Evolutionary conservation across 2,113 vertebrate genomes (phyloP).

Genomic region (Caloenas nicobarica): DNA sequence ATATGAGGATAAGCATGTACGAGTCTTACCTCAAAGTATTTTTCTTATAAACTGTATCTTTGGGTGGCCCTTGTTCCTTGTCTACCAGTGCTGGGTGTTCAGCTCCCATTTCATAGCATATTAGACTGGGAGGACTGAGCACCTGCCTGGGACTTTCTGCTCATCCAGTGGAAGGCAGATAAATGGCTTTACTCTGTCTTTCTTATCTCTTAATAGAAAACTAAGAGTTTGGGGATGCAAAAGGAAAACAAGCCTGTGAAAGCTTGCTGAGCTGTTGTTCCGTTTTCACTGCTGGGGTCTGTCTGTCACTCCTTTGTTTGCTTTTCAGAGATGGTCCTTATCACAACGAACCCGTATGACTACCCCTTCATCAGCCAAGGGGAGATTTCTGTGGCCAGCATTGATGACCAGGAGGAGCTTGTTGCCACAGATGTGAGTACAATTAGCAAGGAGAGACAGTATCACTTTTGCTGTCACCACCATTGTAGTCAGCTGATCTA

Average conservation of each 20-base stretch:
- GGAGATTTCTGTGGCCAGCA: constrained; percentile 78
- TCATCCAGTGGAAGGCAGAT: neutral
- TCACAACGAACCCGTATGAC: constrained; percentile 74
- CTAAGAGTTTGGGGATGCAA: neutral
- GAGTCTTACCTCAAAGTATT: neutral
- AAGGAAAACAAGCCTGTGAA: neutral
- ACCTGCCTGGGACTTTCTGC: neutral
- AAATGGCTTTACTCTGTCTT: neutral
- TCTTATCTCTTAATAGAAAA: neutral
- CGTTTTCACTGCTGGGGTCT: neutral
- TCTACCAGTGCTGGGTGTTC: neutral
- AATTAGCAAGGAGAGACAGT: neutral
- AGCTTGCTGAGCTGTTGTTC: neutral
- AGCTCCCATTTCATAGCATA: neutral
- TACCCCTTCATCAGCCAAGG: constrained; percentile 82
- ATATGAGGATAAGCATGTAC: accelerated
- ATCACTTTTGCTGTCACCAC: neutral
- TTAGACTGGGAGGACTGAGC: neutral
- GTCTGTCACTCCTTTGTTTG: neutral
- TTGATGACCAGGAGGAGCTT: constrained; percentile 76
- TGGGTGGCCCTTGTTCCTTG: neutral
- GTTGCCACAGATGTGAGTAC: constrained; percentile 77
- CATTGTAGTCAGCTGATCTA: neutral
- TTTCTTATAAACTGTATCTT: neutral
- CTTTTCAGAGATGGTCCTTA: constrained; percentile 77